Conservation (phyloP, 2,113 vertebrate genomes). For the Egretta garzetta region DNA sequence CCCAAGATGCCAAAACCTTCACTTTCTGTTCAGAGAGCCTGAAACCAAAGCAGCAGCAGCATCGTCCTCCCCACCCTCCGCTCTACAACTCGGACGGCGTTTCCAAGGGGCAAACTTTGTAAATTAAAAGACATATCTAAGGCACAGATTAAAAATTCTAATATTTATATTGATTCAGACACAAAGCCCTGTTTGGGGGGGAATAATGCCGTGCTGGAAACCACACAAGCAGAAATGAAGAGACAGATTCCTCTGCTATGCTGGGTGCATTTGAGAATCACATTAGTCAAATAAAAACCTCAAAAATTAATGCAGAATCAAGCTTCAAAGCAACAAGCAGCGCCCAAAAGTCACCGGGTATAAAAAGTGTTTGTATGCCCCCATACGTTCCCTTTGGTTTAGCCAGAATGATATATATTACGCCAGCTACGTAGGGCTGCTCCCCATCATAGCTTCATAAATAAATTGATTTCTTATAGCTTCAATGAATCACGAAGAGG, state of each 20-base stretch:
- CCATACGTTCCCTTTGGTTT: neutral
- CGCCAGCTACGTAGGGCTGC: neutral
- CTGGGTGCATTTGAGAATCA: accelerated
- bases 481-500: neutral
- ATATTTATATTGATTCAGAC: neutral
- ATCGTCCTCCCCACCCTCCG: neutral
- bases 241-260: neutral
- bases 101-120: neutral
- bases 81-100: neutral
- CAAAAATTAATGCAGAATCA: neutral
- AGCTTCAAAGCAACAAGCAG: neutral
- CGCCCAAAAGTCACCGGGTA: neutral
- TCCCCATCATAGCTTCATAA: neutral
- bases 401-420: neutral
- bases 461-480: neutral
- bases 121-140: neutral
- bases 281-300: neutral
- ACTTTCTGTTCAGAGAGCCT: neutral
- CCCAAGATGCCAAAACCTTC: neutral
- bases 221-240: neutral
- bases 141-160: neutral
- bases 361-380: neutral
- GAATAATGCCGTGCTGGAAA: neutral
- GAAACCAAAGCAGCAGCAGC: neutral
- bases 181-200: neutral